Conservation (phyloP, 2,797 vertebrate species). For the Parotocinclus haroldoi region DNA sequence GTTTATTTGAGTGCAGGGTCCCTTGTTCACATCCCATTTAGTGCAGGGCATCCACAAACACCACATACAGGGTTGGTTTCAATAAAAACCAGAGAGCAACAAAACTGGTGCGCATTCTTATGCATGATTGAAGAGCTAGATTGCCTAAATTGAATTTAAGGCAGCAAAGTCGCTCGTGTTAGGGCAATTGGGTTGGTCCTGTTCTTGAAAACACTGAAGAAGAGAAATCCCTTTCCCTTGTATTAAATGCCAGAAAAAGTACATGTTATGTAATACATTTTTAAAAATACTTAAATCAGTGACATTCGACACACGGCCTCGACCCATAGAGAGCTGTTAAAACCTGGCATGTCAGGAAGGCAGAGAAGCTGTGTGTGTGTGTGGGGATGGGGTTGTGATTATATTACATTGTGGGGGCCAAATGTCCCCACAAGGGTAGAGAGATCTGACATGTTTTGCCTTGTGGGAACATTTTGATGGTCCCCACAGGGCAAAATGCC, state of each 20-base stretch:
- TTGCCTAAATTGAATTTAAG: no score
- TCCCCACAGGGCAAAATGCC: no score
- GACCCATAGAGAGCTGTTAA: conserved; percentile 8
- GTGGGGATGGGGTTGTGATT: background rate
- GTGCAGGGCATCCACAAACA: conserved; percentile 28
- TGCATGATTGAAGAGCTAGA: no score
- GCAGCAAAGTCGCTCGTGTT: no score
- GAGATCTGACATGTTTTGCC: no score
- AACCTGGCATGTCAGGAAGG: conserved; percentile 22
- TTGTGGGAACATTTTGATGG: no score
- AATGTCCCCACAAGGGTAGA: no score
- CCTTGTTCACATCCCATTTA: conserved; percentile 40
- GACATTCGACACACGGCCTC: conserved; percentile 7
- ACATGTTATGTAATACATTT: conserved; percentile 1
- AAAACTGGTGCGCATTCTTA: no score
- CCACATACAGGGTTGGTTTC: conserved; percentile 5
- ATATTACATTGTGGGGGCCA: no score
- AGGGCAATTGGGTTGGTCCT: no score
- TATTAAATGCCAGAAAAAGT: conserved; percentile 4
- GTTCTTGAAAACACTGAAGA: background rate
- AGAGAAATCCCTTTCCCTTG: background rate
- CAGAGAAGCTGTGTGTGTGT: conserved; percentile 30
- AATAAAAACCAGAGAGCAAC: no score
- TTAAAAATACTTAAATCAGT: background rate
- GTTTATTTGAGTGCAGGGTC: conserved; percentile 33